These are phyloP conservation scores for Nomada flava DNA, from an alignment of 2,888 invertebrate species.

Conservation along the genomic window DNA sequence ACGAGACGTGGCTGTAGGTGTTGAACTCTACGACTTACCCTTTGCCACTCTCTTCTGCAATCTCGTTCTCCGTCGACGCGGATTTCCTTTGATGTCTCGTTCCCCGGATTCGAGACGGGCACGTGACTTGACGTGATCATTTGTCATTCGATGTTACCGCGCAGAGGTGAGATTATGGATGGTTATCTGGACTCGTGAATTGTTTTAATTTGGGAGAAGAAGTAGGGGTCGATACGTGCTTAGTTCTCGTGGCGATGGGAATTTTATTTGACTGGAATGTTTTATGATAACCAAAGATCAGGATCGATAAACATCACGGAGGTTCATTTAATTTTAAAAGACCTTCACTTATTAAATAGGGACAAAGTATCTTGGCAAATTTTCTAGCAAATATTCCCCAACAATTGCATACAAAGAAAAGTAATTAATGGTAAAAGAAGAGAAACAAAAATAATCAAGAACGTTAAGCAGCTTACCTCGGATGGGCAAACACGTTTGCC, in stretches of 20 bases:
- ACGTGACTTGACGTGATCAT: slow-evolving; percentile 4
- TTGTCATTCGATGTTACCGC: slow-evolving; percentile 8
- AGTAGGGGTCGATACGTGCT: not conserved
- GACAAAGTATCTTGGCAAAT: not conserved
- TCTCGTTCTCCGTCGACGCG: slow-evolving; percentile 15
- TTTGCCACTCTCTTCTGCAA: not conserved
- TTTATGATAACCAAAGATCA: not conserved
- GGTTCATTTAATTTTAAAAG: too few relatives aligned
- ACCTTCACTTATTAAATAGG: too few relatives aligned
- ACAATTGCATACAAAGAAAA: not conserved
- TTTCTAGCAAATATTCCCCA: not conserved
- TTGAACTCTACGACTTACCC: slow-evolving; percentile 22
- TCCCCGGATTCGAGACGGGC: not conserved
- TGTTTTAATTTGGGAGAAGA: not conserved
- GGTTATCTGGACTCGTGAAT: not conserved
- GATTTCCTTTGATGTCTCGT: slow-evolving; percentile 8
- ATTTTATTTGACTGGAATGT: not conserved
- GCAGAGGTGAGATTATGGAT: not conserved
- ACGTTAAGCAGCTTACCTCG: not conserved
- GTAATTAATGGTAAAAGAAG: not conserved
- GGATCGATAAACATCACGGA: too few relatives aligned
- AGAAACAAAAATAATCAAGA: not conserved
- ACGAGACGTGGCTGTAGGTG: slow-evolving; percentile 25
- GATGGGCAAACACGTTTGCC: not conserved
- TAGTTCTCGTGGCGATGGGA: not conserved